These are phyloP conservation scores for Sinocyclocheilus anshuiensis DNA, from an alignment of 2,113 vertebrate genomes.

Conservation along the genomic window DNA sequence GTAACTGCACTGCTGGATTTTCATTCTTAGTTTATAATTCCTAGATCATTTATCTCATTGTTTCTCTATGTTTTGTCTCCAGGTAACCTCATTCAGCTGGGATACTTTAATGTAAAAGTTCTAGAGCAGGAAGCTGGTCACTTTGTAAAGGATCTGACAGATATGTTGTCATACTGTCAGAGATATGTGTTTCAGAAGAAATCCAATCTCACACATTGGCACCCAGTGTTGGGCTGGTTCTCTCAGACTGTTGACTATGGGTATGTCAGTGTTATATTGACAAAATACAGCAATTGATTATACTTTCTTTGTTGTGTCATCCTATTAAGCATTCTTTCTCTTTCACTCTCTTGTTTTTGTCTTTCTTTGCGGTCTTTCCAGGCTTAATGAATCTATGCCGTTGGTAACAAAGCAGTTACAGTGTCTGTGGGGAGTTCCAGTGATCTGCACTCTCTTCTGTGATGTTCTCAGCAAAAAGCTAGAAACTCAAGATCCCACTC, in stretches of 20 bases:
- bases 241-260: constrained; percentile 97
- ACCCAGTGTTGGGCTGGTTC: constrained; percentile 97
- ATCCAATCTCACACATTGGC: constrained; percentile 99
- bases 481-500: constrained; percentile 84
- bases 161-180: constrained; percentile 97
- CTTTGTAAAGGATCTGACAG: constrained; percentile 91
- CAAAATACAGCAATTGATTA: neutral
- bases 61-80: neutral
- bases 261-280: constrained; percentile 70
- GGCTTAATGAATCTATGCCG: constrained; percentile 96
- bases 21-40: neutral
- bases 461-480: constrained; percentile 97
- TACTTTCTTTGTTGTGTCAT: neutral
- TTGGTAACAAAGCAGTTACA: constrained; percentile 94
- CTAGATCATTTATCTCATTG: neutral
- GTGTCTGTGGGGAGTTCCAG: constrained; percentile 90
- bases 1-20: neutral
- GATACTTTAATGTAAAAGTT: constrained; percentile 84
- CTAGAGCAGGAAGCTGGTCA: constrained; percentile 89
- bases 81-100: constrained; percentile 95
- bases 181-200: constrained; percentile 98
- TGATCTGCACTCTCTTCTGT: constrained; percentile 93
- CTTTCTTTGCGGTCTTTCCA: constrained; percentile 59
- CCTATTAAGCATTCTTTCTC: neutral
- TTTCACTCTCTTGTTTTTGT: neutral